Evolutionary conservation across 2,888 invertebrate genomes (phyloP), one percentile per base, ranked within the genome.

Genomic region (Caenorhabditis plicata): DNA sequence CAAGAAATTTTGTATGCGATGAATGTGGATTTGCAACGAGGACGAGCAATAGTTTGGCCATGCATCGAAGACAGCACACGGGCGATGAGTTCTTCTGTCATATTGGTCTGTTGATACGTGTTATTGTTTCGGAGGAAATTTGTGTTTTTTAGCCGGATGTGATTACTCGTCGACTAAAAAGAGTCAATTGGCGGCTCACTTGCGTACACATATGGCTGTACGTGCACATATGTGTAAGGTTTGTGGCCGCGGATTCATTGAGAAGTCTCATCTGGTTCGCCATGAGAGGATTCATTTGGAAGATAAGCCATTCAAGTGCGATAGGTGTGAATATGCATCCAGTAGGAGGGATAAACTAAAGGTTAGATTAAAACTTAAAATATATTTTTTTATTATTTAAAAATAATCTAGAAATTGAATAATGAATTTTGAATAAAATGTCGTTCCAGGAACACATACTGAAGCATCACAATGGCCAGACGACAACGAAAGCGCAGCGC

Each of bases 21-120:
- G 83, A 85, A n/a, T 88, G 88, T 81, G 87, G 87, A 8, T 88
- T 87, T 78, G 85, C 86, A 56, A 87, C 87, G 31, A 87, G 87
- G 77, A 87, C 86, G 76, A 84, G 64, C 39, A 87, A 87, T 67
- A 87, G 88, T 77, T 84, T 88, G 75, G 85, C 87, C 39, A 84
- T 86, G 13, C 88, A 88, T 78, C 86, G 86, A 70, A 82, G 87
- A 48, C 86, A 87, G 52, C 88, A 88, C 80, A 85, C 86, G 68
- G 87, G 86, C 41, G 86, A 87, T 71, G 85, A 87, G n/a, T 87
- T 86, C 79, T 83, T 84, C 33, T 88, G 88, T 78, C 85, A 86
- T 42, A 61, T 69, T 43, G 58, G 66, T 66, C 22, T 36, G 56
- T 32, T 27, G 20, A 1, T 32, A 13, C 8, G n/a, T 5, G 33